phyloP scores from a whole-genome alignment of 2,888 invertebrate genomes.

The Monopis laevigella region DNA sequence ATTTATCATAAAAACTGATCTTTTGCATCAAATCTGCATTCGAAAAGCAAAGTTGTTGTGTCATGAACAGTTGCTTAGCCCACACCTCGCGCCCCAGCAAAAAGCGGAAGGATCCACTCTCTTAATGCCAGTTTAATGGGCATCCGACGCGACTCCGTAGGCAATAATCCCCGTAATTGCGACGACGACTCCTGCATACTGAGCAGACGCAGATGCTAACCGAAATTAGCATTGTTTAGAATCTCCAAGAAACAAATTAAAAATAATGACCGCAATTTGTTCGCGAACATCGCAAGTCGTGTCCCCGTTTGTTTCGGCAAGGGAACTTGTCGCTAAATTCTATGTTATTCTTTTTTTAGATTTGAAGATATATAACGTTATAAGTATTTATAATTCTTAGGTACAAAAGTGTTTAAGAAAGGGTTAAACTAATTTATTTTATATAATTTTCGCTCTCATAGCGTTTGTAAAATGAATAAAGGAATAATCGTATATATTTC shows the following conservation, averaged over 20 bases:
- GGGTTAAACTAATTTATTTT: too few species aligned
- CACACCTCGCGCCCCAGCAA: constrained; percentile 30
- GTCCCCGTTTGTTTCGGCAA: constrained; percentile 8
- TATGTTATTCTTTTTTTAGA: neutral
- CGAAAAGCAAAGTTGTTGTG: neutral
- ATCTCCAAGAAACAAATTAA: constrained; percentile 35
- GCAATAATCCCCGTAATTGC: constrained; percentile 55
- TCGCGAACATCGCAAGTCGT: constrained; percentile 4
- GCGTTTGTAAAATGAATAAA: too few species aligned
- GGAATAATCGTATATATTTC: too few species aligned
- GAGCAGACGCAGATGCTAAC: constrained; percentile 42
- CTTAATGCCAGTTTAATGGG: constrained; percentile 53
- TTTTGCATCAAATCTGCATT: constrained; percentile 10
- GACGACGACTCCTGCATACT: constrained; percentile 42
- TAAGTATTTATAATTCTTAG: neutral
- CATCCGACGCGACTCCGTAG: constrained; percentile 33
- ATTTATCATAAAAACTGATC: too few species aligned
- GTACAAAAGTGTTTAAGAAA: too few species aligned
- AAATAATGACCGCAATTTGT: constrained; percentile 40
- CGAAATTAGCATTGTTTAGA: constrained; percentile 47
- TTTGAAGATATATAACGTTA: neutral
- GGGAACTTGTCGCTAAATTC: constrained; percentile 2
- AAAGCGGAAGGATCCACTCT: constrained; percentile 36
- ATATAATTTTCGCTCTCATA: too few species aligned
- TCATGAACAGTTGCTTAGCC: constrained; percentile 1